Base-by-base conservation (phyloP, 2,888 invertebrate species). In the Diarsia rubi region DNA sequence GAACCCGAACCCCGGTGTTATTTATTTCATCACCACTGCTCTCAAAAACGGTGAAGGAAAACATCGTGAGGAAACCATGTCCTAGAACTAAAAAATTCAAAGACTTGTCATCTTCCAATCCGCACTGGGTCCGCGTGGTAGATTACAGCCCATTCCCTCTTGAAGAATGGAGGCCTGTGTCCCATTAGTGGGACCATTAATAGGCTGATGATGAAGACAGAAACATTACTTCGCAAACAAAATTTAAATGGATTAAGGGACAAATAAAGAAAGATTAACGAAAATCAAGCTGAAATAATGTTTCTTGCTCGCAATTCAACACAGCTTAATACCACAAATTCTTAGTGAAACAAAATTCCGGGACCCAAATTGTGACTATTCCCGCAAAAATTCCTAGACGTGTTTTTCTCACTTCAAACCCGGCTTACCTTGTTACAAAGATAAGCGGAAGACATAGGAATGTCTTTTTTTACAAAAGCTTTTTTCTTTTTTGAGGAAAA, bases 361-460 rank as follows among this genome's bases (percentile, higher is more conserved):
- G 31, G 31, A 74, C 65, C 27, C 44, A 16, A 74, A 66, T 75
- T 27, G 75, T 67, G 47, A 80, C 63, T 62, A 59, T 75, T 76
- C 24, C 57, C 16, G 45, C 67, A 73, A 68, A 82, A 77, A 78
- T 67, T 72, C 64, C 63, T 44, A 72, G n/a, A 69, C 57, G 62
- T 73, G 44, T 47, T 74, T 74, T 72, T 74, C 78, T 73, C 71
- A 73, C 65, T 80, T 21, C 24, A 64, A 80, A 66, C 69, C 81
- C 42, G 60, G 84, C 77, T 82, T 80, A 83, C 76, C 69, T 80
- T 73, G 79, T 79, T 52, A 75, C 72, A 73, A 60, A 80, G 83
- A 82, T 82, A 82, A 80, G 84, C 73, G 69, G n/a, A 47, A 68
- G 73, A 81, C 73, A 79, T 75, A 73, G 79, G 65, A 75, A 76